These are phyloP conservation scores for Platycercus adscitus DNA, from an alignment of 2,113 vertebrate species.

Conservation along the genomic window DNA sequence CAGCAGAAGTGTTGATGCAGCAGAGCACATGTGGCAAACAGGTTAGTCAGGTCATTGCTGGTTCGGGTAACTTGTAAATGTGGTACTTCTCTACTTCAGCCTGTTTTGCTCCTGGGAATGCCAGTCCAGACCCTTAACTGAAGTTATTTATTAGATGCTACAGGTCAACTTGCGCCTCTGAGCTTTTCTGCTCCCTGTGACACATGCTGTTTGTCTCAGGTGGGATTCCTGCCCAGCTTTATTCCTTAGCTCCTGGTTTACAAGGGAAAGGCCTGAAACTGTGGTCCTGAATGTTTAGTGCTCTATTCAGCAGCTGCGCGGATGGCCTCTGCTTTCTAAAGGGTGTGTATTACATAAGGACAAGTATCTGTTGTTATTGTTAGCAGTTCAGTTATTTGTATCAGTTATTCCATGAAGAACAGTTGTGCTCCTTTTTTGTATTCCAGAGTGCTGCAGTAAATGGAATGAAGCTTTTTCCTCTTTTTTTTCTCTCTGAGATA, in stretches of 20 bases:
- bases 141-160: neutral
- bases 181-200: neutral
- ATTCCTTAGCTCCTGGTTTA: neutral
- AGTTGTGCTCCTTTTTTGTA: neutral
- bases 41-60: neutral
- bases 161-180: neutral
- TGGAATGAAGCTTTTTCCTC: neutral
- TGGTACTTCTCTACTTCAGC: neutral
- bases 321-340: neutral
- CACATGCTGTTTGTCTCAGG: neutral
- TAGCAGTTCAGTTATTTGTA: neutral
- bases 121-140: neutral
- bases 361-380: neutral
- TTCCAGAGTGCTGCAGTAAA: slow-evolving; percentile 1
- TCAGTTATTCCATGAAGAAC: neutral
- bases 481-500: neutral
- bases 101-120: neutral
- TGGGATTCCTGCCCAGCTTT: neutral
- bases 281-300: neutral
- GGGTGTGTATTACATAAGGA: neutral
- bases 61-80: neutral
- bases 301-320: neutral
- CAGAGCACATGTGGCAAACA: neutral
- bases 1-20: neutral
- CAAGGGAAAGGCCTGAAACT: neutral